phyloP scores from a whole-genome alignment of 2,113 vertebrate genomes.

The Alligator mississippiensis region DNA sequence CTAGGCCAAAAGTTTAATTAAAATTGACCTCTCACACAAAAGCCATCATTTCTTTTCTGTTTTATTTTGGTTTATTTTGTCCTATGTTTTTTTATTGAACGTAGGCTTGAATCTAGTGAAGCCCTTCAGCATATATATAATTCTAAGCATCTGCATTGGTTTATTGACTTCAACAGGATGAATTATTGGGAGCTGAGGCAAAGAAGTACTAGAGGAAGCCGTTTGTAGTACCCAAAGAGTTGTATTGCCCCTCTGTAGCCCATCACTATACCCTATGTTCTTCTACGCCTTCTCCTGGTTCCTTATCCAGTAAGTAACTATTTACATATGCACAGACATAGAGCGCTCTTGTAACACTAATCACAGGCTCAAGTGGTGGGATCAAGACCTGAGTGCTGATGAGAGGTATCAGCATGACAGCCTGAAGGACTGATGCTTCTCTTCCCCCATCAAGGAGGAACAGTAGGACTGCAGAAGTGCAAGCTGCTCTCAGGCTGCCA shows the following conservation, averaged over 20 bases:
- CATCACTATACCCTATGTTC: neutral
- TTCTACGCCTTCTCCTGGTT: neutral
- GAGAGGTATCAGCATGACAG: neutral
- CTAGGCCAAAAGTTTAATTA: neutral
- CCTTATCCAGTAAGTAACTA: neutral
- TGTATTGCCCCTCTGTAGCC: neutral
- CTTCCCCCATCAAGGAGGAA: neutral
- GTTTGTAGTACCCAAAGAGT: neutral
- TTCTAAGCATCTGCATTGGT: neutral
- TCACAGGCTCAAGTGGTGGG: neutral
- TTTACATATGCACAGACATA: neutral
- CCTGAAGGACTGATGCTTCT: neutral
- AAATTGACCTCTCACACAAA: neutral
- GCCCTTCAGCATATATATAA: neutral
- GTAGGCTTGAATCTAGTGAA: neutral
- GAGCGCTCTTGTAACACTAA: neutral
- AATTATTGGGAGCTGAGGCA: neutral
- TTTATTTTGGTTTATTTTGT: fast-evolving
- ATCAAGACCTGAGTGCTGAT: neutral
- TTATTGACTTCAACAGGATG: neutral
- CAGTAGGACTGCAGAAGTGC: neutral
- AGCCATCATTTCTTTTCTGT: neutral
- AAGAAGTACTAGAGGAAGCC: neutral
- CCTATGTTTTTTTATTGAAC: neutral
- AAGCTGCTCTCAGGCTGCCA: neutral